A percentile compares a stretch with the other conserved stretches of the same genome.
These are phyloP conservation scores for Cinclus cinclus DNA, from an alignment of 2,113 vertebrate species.

Conservation along the genomic window DNA sequence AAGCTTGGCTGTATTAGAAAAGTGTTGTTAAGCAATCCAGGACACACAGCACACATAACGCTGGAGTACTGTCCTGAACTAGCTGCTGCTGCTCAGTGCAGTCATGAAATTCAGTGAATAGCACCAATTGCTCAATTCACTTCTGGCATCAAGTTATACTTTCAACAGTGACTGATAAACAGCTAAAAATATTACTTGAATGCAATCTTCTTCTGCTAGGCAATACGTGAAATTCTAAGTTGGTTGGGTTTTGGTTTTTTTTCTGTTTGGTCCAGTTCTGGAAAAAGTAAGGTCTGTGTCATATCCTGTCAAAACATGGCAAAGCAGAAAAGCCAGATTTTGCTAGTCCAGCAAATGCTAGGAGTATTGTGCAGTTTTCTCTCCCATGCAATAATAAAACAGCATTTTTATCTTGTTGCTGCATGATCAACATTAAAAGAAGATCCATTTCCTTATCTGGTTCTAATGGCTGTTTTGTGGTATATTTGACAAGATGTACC, in stretches of 20 bases:
- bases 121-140: constrained; percentile 26
- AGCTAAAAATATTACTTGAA: constrained; percentile 40
- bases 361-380: neutral
- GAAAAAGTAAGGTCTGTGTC: constrained; percentile 30
- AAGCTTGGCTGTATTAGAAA: neutral
- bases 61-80: neutral
- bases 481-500: neutral
- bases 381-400: neutral
- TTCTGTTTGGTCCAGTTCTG: neutral
- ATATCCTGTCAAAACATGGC: neutral
- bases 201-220: constrained; percentile 25
- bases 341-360: neutral
- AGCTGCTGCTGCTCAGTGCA: neutral
- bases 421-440: neutral
- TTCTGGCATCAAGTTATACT: neutral
- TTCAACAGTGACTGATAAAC: constrained; percentile 20
- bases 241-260: neutral
- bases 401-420: neutral
- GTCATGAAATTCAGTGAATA: neutral
- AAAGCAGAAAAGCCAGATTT: neutral
- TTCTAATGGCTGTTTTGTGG: neutral
- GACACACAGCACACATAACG: rapidly evolving
- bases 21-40: neutral
- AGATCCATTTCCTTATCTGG: neutral
- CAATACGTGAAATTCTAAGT: neutral